phyloP scores from a whole-genome alignment of 2,888 invertebrate genomes.

The Dryadula phaetusa region DNA sequence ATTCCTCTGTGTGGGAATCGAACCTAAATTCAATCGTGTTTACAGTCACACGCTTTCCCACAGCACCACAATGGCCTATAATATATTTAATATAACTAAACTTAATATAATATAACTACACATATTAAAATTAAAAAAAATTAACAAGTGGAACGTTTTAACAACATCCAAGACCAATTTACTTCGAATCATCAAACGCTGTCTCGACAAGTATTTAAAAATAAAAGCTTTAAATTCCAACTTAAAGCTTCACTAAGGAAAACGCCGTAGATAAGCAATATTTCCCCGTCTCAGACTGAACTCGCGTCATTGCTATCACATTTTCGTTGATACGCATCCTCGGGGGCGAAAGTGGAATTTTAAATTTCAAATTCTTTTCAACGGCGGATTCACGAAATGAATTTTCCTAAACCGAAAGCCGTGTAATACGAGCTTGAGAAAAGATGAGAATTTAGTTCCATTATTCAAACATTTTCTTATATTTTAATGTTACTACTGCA shows the following conservation, averaged over 20 bases:
- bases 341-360: slow-evolving; percentile 43
- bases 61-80: no score
- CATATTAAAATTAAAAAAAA: neutral
- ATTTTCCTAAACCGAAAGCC: slow-evolving; percentile 41
- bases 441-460: slow-evolving; percentile 26
- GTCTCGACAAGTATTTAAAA: slow-evolving; percentile 17
- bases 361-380: slow-evolving; percentile 44
- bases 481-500: neutral
- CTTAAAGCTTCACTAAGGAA: slow-evolving; percentile 36
- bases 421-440: slow-evolving; percentile 32
- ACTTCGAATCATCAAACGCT: slow-evolving; percentile 4
- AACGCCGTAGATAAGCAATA: slow-evolving; percentile 39
- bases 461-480: slow-evolving; percentile 20
- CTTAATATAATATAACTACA: no score
- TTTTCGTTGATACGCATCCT: slow-evolving; percentile 41
- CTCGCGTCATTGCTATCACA: slow-evolving; percentile 41
- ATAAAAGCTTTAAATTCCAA: slow-evolving; percentile 24
- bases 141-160: neutral
- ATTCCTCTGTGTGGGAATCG: no score
- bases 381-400: slow-evolving; percentile 42
- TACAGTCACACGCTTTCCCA: no score
- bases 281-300: slow-evolving; percentile 41
- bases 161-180: neutral
- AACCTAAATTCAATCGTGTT: no score
- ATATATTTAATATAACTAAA: no score